Percentiles rank a stretch among this genome's conserved stretches.
These are phyloP conservation scores for Siphamia tubifer DNA, from an alignment of 2,113 vertebrate species.

Conservation along the genomic window DNA sequence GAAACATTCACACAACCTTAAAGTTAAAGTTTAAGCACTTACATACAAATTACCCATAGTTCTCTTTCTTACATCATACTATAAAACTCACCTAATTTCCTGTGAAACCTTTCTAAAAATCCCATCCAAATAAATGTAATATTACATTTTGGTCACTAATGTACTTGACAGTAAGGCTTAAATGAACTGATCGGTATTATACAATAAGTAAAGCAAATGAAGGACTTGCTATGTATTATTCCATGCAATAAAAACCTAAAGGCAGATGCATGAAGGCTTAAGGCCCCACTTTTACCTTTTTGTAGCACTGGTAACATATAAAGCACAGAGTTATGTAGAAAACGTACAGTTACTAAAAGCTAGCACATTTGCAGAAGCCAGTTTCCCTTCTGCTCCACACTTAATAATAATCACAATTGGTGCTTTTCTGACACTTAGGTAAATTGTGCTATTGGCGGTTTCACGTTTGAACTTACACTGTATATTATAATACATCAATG, in stretches of 20 bases:
- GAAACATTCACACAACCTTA: constrained; percentile 6
- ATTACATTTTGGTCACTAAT: background rate
- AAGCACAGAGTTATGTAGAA: constrained; percentile 53
- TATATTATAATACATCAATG: constrained; percentile 35
- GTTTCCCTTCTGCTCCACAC: constrained; percentile 23
- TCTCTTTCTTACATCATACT: too few species aligned
- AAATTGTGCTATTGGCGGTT: constrained; percentile 59
- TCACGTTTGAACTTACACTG: constrained; percentile 8
- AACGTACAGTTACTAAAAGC: constrained; percentile 32
- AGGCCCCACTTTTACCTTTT: constrained; percentile 19
- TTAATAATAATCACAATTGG: constrained; percentile 4
- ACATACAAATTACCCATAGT: background rate
- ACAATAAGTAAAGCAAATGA: constrained; percentile 28
- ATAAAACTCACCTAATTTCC: too few species aligned
- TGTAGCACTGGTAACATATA: constrained; percentile 13
- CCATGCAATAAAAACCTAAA: constrained; percentile 60
- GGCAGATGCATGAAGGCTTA: constrained; percentile 23
- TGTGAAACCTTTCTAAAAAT: background rate
- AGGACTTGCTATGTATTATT: constrained; percentile 9
- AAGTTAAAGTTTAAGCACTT: background rate
- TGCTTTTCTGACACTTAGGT: constrained; percentile 48
- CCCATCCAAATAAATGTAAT: background rate
- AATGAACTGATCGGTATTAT: background rate
- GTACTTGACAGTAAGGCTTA: background rate
- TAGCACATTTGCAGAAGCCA: constrained; percentile 53